These are phyloP conservation scores for Anaspis maculata DNA, from an alignment of 2,888 invertebrate genomes.

Conservation along the genomic window DNA sequence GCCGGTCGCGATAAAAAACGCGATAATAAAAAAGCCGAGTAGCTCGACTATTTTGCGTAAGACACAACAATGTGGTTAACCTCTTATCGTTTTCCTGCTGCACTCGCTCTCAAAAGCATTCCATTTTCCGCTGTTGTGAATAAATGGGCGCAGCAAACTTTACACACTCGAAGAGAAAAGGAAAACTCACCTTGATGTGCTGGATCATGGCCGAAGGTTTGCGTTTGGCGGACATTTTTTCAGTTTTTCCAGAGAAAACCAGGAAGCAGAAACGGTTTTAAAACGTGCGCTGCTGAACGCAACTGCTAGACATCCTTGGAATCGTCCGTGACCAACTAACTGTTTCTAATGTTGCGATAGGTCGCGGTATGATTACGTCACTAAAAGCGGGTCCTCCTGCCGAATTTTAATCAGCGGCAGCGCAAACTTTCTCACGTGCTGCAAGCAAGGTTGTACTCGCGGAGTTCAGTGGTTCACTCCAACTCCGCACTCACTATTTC, in stretches of 20 bases:
- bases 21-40: too few species aligned
- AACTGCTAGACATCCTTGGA: constrained; percentile 25
- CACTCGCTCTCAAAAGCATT: too few species aligned
- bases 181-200: constrained; percentile 46
- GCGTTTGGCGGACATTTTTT: constrained; percentile 62
- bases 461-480: too few species aligned
- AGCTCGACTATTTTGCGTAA: too few species aligned
- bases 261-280: neutral
- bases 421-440: too few species aligned
- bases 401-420: constrained; percentile 12
- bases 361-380: constrained; percentile 28
- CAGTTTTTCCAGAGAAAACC: neutral
- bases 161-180: neutral
- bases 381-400: constrained; percentile 19
- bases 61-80: constrained; percentile 10
- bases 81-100: constrained; percentile 13
- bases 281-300: constrained; percentile 10
- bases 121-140: too few species aligned
- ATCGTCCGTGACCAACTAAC: constrained; percentile 39
- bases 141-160: too few species aligned
- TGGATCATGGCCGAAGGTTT: constrained; percentile 67
- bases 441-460: too few species aligned
- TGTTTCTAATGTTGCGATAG: constrained; percentile 39
- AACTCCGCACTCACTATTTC: too few species aligned
- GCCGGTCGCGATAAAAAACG: too few species aligned